Conservation (phyloP, 2,113 vertebrate genomes). For the Dolichotis patagonum region DNA sequence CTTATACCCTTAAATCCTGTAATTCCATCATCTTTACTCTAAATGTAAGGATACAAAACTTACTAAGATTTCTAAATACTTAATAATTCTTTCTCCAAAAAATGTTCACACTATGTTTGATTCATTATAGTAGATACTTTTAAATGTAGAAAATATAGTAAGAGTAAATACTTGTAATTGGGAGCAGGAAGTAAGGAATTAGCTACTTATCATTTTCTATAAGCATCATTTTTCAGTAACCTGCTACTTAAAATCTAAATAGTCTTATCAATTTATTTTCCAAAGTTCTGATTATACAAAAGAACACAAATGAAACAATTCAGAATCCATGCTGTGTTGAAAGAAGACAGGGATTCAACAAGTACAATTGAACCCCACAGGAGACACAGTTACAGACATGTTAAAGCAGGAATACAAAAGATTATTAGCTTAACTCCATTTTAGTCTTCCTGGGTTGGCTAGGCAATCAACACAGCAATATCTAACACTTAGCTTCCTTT, state of each 20-base stretch:
- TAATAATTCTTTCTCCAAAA: background rate
- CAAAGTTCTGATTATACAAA: constrained; percentile 47
- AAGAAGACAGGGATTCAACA: constrained; percentile 64
- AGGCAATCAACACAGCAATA: constrained; percentile 43
- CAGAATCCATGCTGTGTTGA: constrained; percentile 50
- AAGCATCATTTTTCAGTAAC: constrained; percentile 20
- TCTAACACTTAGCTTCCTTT: constrained; percentile 35
- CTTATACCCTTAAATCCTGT: constrained; percentile 10
- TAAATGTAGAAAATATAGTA: background rate
- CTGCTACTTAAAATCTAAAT: constrained; percentile 64
- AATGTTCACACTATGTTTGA: background rate
- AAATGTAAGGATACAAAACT: constrained; percentile 32
- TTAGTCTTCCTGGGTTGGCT: constrained; percentile 19
- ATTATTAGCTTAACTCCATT: constrained; percentile 57
- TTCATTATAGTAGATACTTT: background rate
- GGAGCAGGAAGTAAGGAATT: background rate
- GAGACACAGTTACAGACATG: constrained; percentile 40
- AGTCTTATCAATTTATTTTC: constrained; percentile 52
- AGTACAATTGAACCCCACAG: constrained; percentile 59
- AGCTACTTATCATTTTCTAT: background rate
- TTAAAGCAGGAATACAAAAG: constrained; percentile 28
- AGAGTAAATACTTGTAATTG: background rate
- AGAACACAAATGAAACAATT: constrained; percentile 68
- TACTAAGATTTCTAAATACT: constrained; percentile 54
- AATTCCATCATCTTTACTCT: constrained; percentile 38